Evolutionary conservation across 2,113 vertebrate species (phyloP).

Genomic region (Bombycilla garrulus): DNA sequence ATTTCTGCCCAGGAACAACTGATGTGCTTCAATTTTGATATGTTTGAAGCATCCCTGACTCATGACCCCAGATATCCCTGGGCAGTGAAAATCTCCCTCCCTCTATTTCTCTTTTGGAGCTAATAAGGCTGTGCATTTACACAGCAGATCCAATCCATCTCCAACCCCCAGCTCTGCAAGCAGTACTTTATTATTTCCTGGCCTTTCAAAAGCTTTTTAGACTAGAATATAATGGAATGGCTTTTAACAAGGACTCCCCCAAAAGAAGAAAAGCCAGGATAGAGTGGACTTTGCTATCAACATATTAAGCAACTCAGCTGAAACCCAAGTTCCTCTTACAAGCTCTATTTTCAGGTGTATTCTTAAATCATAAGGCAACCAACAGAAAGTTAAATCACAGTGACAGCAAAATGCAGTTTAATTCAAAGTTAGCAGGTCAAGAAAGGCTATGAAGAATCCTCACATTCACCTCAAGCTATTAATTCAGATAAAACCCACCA

Average conservation of each 20-base stretch:
- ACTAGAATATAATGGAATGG: background rate
- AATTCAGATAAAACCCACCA: slow-evolving; percentile 12
- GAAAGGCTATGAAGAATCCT: slow-evolving; percentile 15
- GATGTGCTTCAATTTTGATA: background rate
- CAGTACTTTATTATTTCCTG: slow-evolving; percentile 23
- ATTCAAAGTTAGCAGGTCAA: slow-evolving; percentile 59
- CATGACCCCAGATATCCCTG: background rate
- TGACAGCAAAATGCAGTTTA: slow-evolving; percentile 48
- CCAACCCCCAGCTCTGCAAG: background rate
- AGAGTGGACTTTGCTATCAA: slow-evolving; percentile 17
- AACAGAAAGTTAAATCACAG: slow-evolving; percentile 38
- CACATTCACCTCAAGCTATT: background rate
- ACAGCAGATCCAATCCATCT: slow-evolving; percentile 23
- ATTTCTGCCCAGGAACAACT: background rate
- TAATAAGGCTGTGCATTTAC: slow-evolving; percentile 48
- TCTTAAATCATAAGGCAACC: slow-evolving; percentile 27
- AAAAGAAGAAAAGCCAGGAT: background rate
- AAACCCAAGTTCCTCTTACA: background rate
- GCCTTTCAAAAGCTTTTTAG: slow-evolving; percentile 37
- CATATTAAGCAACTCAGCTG: background rate
- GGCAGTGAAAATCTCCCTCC: background rate
- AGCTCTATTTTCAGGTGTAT: slow-evolving; percentile 25
- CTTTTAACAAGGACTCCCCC: slow-evolving; percentile 10
- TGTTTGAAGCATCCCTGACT: slow-evolving; percentile 4
- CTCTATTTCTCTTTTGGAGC: background rate